These are phyloP conservation scores for Empidonax alnorum DNA, from an alignment of 2,113 vertebrate genomes.

Conservation along the genomic window DNA sequence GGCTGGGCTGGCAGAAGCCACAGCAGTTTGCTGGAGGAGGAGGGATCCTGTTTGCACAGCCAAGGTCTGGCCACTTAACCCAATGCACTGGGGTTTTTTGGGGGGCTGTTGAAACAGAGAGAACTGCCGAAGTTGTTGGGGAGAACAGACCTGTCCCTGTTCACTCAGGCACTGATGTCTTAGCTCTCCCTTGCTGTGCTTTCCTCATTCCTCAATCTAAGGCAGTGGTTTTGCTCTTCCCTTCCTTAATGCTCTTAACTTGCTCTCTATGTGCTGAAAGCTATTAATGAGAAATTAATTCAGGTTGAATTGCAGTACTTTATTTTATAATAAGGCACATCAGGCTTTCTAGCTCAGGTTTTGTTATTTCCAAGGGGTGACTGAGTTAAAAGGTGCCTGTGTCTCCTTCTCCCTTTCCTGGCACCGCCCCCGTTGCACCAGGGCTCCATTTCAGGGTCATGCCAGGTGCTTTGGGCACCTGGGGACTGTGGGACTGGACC, in stretches of 20 bases:
- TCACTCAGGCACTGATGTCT: background rate
- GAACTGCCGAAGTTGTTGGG: rapidly evolving
- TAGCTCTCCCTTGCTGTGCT: background rate
- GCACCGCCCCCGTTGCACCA: rapidly evolving
- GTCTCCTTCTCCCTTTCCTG: background rate
- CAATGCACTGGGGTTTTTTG: too few species aligned
- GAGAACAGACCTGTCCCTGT: background rate
- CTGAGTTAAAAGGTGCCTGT: background rate
- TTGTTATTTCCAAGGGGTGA: background rate
- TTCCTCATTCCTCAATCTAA: background rate
- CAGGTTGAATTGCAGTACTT: background rate
- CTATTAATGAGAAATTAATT: background rate
- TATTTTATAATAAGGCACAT: background rate
- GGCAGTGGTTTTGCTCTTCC: background rate
- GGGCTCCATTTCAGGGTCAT: background rate
- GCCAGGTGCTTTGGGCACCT: background rate
- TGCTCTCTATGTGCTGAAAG: background rate
- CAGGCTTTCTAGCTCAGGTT: background rate
- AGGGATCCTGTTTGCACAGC: background rate
- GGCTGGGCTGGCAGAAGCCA: background rate
- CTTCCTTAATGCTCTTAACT: background rate
- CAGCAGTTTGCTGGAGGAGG: background rate
- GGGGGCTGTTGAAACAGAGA: background rate
- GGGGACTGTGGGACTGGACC: background rate
- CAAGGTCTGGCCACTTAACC: background rate